Evolutionary conservation across 2,797 vertebrate species (phyloP).

Genomic region (Enteromius mattozi): DNA sequence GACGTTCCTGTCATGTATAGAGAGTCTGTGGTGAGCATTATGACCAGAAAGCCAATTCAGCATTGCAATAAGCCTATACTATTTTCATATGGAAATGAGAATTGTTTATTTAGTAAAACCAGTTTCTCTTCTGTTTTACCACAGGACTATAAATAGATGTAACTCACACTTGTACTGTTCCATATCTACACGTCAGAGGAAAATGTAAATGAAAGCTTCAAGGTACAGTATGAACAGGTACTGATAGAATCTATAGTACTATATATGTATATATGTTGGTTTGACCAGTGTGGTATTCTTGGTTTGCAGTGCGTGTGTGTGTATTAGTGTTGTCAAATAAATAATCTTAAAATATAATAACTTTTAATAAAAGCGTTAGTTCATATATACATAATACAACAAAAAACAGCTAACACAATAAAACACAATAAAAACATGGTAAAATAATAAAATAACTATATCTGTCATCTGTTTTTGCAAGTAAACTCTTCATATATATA

Average conservation of each 20-base stretch:
- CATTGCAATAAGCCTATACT: neutral
- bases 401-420: no score
- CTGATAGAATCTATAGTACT: neutral
- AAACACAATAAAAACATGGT: no score
- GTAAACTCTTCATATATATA: no score
- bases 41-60: neutral
- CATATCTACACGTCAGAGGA: slow-evolving; percentile 5
- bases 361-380: no score
- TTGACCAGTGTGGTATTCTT: neutral
- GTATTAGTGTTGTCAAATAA: no score
- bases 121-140: neutral
- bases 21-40: neutral
- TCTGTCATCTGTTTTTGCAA: no score
- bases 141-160: slow-evolving; percentile 19
- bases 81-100: slow-evolving; percentile 2
- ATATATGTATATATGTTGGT: neutral
- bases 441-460: no score
- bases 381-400: no score
- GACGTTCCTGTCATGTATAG: neutral
- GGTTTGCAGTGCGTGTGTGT: no score
- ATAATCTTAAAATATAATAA: no score
- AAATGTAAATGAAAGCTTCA: neutral
- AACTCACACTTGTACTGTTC: neutral
- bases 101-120: slow-evolving; percentile 14
- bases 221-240: neutral